phyloP scores from a whole-genome alignment of 2,888 invertebrate genomes.

The Aleiodes leptofemur region DNA sequence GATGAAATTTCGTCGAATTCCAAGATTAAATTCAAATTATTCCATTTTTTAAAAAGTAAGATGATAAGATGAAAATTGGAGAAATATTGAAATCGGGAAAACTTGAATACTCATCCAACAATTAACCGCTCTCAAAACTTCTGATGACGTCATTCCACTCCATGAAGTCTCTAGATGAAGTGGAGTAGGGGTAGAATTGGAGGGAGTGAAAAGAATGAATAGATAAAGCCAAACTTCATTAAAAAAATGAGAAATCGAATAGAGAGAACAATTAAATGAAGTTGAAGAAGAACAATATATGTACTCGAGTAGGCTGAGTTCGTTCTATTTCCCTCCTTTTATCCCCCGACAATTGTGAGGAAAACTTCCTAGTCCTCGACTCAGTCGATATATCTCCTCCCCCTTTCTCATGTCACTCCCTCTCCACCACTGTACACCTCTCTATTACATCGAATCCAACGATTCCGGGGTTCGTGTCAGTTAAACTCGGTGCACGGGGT shows the following conservation, averaged over 20 bases:
- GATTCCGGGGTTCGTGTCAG: constrained; percentile 40
- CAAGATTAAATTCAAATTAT: too few species aligned
- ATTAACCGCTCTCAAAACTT: background rate
- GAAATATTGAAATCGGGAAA: too few species aligned
- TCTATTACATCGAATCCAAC: constrained; percentile 5
- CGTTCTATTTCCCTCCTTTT: background rate
- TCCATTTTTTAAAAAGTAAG: too few species aligned
- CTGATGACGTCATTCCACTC: constrained; percentile 1
- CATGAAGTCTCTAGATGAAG: background rate
- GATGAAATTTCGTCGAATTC: too few species aligned
- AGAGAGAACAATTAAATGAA: too few species aligned
- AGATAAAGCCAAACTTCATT: too few species aligned
- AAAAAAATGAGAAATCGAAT: too few species aligned
- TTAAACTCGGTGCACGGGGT: constrained; percentile 41
- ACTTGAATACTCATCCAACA: background rate
- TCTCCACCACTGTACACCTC: background rate
- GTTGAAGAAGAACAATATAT: background rate
- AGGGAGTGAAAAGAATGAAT: background rate
- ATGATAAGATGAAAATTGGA: too few species aligned
- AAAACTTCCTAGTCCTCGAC: too few species aligned
- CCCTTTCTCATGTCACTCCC: background rate
- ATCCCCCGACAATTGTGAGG: background rate
- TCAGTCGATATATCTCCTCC: too few species aligned
- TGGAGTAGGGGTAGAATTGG: too few species aligned
- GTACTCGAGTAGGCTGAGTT: background rate